Conservation (phyloP, 2,888 invertebrate genomes). For the Cylindroiulus punctatus region DNA sequence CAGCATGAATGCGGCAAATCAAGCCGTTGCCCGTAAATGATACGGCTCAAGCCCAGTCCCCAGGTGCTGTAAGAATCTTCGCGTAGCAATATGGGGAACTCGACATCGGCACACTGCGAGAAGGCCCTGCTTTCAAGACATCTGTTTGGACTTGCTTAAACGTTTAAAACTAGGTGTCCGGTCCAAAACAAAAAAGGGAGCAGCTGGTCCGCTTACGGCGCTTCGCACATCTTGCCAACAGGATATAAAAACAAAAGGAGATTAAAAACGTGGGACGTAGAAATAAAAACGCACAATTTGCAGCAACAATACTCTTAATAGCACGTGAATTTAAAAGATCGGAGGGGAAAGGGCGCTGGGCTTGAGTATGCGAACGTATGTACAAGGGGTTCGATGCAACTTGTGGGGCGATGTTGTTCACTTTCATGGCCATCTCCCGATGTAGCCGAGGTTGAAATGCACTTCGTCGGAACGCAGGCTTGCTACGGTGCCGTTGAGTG, state of each 20-base stretch:
- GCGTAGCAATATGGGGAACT: not conserved
- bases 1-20: not conserved
- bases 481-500: not conserved
- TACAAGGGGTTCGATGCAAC: not conserved
- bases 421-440: not conserved
- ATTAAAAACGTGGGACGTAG: not conserved
- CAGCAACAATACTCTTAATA: not conserved
- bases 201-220: no score
- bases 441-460: not conserved
- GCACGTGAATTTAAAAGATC: not conserved
- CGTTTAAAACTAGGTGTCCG: not conserved
- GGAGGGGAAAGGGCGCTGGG: not conserved
- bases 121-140: not conserved
- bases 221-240: no score
- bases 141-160: no score
- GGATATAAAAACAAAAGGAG: not conserved
- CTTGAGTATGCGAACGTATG: not conserved
- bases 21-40: not conserved
- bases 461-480: not conserved
- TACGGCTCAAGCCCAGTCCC: not conserved
- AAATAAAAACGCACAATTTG: not conserved
- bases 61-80: not conserved
- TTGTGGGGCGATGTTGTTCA: not conserved
- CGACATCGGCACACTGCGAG: not conserved
- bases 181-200: not conserved